A percentile compares a stretch with the other conserved stretches of the same genome.
Evolutionary conservation across 2,113 vertebrate genomes (phyloP).

Genomic region (Pseudolaguvia tuberculata): DNA sequence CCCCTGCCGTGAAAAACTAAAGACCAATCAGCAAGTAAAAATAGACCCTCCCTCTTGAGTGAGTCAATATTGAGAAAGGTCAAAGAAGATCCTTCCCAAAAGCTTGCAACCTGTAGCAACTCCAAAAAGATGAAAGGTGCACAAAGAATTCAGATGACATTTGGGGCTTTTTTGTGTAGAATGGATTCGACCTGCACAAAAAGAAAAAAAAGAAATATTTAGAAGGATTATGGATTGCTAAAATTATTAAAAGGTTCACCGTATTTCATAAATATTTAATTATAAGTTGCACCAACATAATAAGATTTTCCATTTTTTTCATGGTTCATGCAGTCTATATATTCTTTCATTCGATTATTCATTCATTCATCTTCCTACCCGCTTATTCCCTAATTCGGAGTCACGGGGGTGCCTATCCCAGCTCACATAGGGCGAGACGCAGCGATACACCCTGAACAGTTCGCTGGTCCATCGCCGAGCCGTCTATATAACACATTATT

Average conservation of each 20-base stretch:
- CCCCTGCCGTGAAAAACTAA: conserved; percentile 47
- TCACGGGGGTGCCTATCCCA: no score
- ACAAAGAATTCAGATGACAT: conserved; percentile 23
- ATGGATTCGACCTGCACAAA: conserved; percentile 11
- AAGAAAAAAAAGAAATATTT: background rate
- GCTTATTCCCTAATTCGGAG: no score
- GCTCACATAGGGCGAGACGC: no score
- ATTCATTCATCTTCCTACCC: no score
- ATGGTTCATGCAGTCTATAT: background rate
- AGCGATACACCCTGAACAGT: no score
- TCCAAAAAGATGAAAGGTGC: conserved; percentile 53
- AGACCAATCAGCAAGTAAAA: conserved; percentile 82
- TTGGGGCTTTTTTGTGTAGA: conserved; percentile 11
- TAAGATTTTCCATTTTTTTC: background rate
- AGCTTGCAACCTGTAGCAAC: conserved; percentile 84
- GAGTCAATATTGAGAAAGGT: conserved; percentile 31
- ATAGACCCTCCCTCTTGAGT: background rate
- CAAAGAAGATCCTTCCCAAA: conserved; percentile 22
- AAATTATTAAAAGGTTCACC: background rate
- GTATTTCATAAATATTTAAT: background rate
- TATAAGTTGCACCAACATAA: background rate
- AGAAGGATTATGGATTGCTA: background rate
- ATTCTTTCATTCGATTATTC: no score
- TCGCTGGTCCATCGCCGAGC: no score
- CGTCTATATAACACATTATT: no score